These are phyloP conservation scores for Physella acuta DNA, from an alignment of 1,140 invertebrate genomes.

Conservation along the genomic window DNA sequence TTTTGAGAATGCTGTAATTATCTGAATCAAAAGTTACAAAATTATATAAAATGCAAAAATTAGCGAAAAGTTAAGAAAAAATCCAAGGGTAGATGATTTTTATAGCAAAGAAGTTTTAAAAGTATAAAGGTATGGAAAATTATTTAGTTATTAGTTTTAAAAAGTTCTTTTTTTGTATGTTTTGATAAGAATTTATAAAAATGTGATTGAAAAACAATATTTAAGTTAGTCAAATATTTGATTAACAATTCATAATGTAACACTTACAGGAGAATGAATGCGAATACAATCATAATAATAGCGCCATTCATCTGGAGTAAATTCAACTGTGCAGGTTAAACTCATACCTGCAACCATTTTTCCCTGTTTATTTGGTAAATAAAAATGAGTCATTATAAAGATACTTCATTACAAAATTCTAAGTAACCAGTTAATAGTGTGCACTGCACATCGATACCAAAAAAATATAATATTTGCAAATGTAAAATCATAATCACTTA, in stretches of 20 bases:
- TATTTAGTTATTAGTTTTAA: too few species aligned
- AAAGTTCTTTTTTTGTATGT: too few species aligned
- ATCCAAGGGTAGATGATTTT: too few species aligned
- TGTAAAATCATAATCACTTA: background rate
- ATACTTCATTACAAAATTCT: background rate
- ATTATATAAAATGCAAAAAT: background rate
- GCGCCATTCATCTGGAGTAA: conserved; percentile 58
- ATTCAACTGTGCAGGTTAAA: conserved; percentile 55
- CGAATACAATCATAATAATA: conserved; percentile 61
- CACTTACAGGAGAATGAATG: conserved; percentile 55
- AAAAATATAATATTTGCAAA: background rate
- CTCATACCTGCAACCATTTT: conserved; percentile 53
- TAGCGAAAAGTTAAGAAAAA: too few species aligned
- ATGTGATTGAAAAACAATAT: too few species aligned
- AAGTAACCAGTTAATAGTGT: background rate
- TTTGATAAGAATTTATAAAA: too few species aligned
- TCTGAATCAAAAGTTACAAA: background rate
- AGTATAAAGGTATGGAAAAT: too few species aligned
- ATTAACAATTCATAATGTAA: too few species aligned
- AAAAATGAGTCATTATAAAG: background rate
- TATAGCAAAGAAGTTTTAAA: too few species aligned
- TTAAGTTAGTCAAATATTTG: too few species aligned
- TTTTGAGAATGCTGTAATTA: background rate
- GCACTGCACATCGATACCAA: background rate
- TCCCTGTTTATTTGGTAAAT: conserved; percentile 42